These are phyloP conservation scores for Eurois occulta DNA, from an alignment of 2,888 invertebrate species.

Conservation along the genomic window DNA sequence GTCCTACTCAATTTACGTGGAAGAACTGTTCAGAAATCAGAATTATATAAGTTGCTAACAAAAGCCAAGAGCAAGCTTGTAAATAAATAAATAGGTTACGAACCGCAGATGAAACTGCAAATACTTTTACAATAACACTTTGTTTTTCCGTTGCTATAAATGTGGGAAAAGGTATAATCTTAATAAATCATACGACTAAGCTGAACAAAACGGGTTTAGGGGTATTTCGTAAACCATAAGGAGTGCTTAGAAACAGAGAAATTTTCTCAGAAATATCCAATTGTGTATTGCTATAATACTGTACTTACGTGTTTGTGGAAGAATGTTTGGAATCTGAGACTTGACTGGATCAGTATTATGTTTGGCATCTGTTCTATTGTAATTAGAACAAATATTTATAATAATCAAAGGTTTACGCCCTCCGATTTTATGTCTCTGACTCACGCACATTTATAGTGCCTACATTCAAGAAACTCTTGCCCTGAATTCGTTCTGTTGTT, in stretches of 20 bases:
- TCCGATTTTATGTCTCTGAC: slow-evolving; percentile 21
- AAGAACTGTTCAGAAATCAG: no score
- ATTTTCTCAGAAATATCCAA: not conserved
- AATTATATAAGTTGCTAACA: not conserved
- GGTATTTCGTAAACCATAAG: not conserved
- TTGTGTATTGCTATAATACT: not conserved
- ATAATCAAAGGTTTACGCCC: slow-evolving; percentile 25
- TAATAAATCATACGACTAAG: slow-evolving; percentile 16
- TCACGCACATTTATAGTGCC: slow-evolving; percentile 19
- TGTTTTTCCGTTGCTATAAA: slow-evolving; percentile 13
- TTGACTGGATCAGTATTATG: not conserved
- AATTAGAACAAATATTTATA: slow-evolving; percentile 5
- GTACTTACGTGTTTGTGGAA: not conserved
- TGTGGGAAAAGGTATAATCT: slow-evolving; percentile 1
- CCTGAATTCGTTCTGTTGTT: slow-evolving; percentile 30
- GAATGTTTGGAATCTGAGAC: not conserved
- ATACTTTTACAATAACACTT: slow-evolving; percentile 17
- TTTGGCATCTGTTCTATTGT: not conserved
- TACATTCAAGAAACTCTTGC: slow-evolving; percentile 15
- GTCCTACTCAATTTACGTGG: not conserved
- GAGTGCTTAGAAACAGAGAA: slow-evolving; percentile 6
- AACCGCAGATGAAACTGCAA: slow-evolving; percentile 35
- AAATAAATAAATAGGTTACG: not conserved
- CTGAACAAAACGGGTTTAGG: not conserved
- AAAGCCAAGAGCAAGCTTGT: not conserved